A percentile compares a stretch with the other conserved stretches of the same genome.
Evolutionary conservation across 2,888 invertebrate genomes (phyloP).

Genomic region (Idaea dimidiata): DNA sequence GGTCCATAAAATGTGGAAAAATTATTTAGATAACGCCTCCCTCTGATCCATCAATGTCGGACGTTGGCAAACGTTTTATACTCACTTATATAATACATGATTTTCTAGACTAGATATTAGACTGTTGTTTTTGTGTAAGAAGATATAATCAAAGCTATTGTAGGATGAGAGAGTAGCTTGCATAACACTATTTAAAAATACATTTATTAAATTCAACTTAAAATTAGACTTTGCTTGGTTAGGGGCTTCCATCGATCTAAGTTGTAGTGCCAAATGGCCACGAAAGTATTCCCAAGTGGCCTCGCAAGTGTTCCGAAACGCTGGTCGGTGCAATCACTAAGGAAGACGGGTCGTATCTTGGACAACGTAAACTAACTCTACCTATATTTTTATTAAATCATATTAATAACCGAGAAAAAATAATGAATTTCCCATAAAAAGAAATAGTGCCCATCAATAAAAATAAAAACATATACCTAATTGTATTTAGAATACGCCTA

Average conservation of each 20-base stretch:
- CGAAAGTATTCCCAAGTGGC: no score
- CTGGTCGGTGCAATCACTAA: no score
- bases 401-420: background rate
- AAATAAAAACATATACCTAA: slow-evolving; percentile 22
- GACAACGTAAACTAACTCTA: no score
- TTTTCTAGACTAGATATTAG: slow-evolving; percentile 8
- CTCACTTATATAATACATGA: slow-evolving; percentile 11
- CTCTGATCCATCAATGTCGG: slow-evolving; percentile 68
- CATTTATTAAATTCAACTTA: no score
- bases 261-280: no score
- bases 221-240: no score
- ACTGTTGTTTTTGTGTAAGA: background rate
- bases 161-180: no score
- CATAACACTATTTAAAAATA: no score
- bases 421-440: slow-evolving; percentile 16
- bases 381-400: background rate
- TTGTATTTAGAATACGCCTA: slow-evolving; percentile 20
- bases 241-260: no score
- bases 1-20: slow-evolving; percentile 68
- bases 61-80: slow-evolving; percentile 34
- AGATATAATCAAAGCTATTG: background rate
- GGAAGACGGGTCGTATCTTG: no score
- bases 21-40: slow-evolving; percentile 59
- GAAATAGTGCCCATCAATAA: slow-evolving; percentile 25
- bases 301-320: no score